Base-by-base conservation (phyloP, 2,113 vertebrate species). In the Chaetodon trifascialis region DNA sequence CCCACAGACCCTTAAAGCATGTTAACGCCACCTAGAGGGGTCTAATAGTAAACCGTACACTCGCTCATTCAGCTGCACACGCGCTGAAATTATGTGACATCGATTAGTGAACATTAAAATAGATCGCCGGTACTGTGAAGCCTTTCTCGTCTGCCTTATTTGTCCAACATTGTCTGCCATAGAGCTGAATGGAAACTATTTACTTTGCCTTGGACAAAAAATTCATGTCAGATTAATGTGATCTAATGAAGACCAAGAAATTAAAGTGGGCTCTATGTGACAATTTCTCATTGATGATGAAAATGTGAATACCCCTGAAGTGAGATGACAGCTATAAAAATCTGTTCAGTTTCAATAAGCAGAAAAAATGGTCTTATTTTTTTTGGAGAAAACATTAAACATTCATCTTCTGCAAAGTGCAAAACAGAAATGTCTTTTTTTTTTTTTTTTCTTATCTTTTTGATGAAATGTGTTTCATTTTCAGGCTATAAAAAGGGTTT, bases 21-120 rank as follows among this genome's bases (percentile, higher is more conserved):
- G 92, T 94, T 91, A 91, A 94, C 95, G 95, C 94, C 95, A 95
- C 91, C 95, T 95, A 94, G 94, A 95, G 95, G 95, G 84, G 75
- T 60, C 44, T 82, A 25, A 78, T 66, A 88, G 89, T 80, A 95
- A 87, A 80, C 84, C 73, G 34, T 76, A 75, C 11, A 51, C 25
- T 54, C 1, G 25, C 12, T 15, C 19, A 69, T 17, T 62, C 62
- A 60, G 19, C 56, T 36, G 40, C 62, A 71, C 55, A 38, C 64
- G 60, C 56, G 38, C 6, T 38, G 44, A 66, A 15, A 54, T 9
- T 40, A 42, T 80, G 62, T 77, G 34, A 36, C 44, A 19, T 38
- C 47, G 78, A 66, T 59, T 40, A 11, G 11, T 64, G 21, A 66
- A 76, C 12, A 51, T 21, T 59, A 64, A n/a, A 59, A 19, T 21